These are phyloP conservation scores for Argyresthia albistria DNA, from an alignment of 2,888 invertebrate genomes.

Conservation along the genomic window DNA sequence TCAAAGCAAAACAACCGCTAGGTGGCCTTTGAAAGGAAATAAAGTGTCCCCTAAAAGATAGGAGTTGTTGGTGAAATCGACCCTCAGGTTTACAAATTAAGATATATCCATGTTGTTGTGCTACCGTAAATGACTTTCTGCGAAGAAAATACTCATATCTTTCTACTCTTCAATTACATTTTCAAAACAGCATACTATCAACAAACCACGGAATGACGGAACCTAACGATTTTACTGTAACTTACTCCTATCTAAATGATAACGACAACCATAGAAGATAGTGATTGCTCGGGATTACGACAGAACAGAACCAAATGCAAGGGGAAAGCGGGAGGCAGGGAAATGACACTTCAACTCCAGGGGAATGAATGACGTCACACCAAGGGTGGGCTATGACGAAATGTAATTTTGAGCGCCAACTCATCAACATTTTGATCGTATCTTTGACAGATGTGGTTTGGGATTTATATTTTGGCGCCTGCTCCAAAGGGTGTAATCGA, in stretches of 20 bases:
- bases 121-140: too few relatives aligned
- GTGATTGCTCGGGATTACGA: slow-evolving; percentile 3
- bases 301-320: background rate
- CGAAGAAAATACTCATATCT: too few relatives aligned
- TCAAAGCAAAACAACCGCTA: too few relatives aligned
- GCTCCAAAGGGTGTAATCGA: background rate
- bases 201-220: too few relatives aligned
- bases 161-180: too few relatives aligned
- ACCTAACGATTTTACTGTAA: background rate
- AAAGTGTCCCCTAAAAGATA: too few relatives aligned
- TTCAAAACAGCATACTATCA: background rate
- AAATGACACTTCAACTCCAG: background rate
- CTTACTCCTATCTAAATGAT: slow-evolving; percentile 4
- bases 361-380: background rate
- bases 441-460: slow-evolving; percentile 3
- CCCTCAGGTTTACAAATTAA: too few relatives aligned
- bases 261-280: background rate
- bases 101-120: too few relatives aligned
- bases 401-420: slow-evolving; percentile 1
- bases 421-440: slow-evolving; percentile 4
- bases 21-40: too few relatives aligned
- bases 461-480: background rate
- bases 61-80: too few relatives aligned
- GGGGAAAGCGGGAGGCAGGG: background rate
- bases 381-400: background rate